Base-by-base conservation (phyloP, 2,113 vertebrate genomes). In the Blennius ocellaris region DNA sequence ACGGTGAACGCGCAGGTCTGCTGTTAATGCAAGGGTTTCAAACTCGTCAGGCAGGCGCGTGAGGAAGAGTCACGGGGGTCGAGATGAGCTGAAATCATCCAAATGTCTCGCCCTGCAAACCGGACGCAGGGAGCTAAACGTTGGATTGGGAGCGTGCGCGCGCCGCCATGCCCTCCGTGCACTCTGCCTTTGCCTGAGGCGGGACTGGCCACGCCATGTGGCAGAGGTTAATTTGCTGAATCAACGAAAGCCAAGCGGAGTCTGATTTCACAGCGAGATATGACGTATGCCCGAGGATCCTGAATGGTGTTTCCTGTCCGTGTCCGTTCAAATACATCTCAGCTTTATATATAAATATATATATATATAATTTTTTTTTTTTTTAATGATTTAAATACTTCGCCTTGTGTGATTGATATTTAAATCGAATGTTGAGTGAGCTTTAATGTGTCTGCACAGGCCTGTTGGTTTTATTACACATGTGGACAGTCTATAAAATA, bases 101-200 rank as follows among this genome's bases (percentile, higher is more conserved):
- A 47, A 11, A 45, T 48, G 63, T 62, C 52, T 69, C 59, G 12
- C 8, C 45, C 62, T 49, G 14, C n/a, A 48, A 47, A 57, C 41
- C 44, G 45, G 45, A 55, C 41, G 59, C 51, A 57, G 47, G 30
- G 11, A 39, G 41, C 59, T 30, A 56, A 51, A 48, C 53, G 44
- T 62, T 37, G 70, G 1, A 61, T 68, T 40, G 11, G 11, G 6
- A 21, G 69, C 21, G 16, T 36, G 59, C 16, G 16, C 5, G 9
- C 36, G 41, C 36, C 36, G 8, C 8, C 44, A 74, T 78, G 70
- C 56, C 80, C 66, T 85, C 62, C 75, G 79, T 67, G 69, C 15
- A 10, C 47, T 53, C 0, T 21, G 61, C 60, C 61, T 47, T 60
- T 70, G 68, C 70, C 76, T 47, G 52, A 50, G 71, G 82, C 79